phyloP scores from a whole-genome alignment of 1,140 invertebrate genomes.

The Drosophila kohkoa region DNA sequence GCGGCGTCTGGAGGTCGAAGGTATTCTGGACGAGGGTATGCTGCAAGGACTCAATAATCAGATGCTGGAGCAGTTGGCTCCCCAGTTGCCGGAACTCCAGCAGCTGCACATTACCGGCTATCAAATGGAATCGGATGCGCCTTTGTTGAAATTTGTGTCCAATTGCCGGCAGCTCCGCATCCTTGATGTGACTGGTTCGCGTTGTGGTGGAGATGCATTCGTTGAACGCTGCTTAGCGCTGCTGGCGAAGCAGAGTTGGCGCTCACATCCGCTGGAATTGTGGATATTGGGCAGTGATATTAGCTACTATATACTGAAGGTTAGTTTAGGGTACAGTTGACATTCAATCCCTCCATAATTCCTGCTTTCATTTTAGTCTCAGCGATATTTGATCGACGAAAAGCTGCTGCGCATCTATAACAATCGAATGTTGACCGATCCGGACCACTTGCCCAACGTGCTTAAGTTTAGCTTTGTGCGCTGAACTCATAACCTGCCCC shows the following conservation, averaged over 20 bases:
- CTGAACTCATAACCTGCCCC: conserved; percentile 26
- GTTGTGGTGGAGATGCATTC: conserved; percentile 59
- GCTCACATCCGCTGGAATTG: conserved; percentile 55
- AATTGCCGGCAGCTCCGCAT: conserved; percentile 61
- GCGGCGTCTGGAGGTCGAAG: conserved; percentile 52
- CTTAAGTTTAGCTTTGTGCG: conserved; percentile 69
- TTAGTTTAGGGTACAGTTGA: neutral
- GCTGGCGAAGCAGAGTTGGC: conserved; percentile 67
- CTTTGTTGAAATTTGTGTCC: conserved; percentile 60
- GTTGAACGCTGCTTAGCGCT: conserved; percentile 56
- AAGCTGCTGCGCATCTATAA: conserved; percentile 59
- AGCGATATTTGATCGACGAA: conserved; percentile 51
- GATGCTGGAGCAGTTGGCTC: conserved; percentile 48
- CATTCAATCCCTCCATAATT: neutral
- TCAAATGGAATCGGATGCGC: conserved; percentile 64
- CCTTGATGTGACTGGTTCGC: conserved; percentile 51
- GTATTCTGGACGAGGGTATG: conserved; percentile 37
- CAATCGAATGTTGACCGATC: conserved; percentile 37
- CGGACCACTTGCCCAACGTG: conserved; percentile 60
- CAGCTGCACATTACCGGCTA: conserved; percentile 71
- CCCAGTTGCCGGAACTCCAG: conserved; percentile 46
- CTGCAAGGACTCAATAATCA: conserved; percentile 65
- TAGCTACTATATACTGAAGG: conserved; percentile 24
- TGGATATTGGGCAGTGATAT: conserved; percentile 71
- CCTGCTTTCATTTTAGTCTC: conserved; percentile 25